Evolutionary conservation across 2,113 vertebrate genomes (phyloP).

Genomic region (Pionites leucogaster): DNA sequence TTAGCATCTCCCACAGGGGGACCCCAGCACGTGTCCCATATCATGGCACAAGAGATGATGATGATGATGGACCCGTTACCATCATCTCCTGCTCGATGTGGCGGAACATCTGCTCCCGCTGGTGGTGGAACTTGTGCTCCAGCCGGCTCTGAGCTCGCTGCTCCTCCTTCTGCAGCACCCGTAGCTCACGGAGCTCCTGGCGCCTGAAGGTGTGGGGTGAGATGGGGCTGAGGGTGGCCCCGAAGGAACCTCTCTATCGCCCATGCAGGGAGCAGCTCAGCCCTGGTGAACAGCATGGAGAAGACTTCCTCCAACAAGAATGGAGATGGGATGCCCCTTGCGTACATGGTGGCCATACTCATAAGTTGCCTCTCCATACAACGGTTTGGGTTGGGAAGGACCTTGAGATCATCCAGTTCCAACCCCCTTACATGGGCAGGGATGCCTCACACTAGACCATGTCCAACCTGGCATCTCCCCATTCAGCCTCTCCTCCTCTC

Average conservation of each 20-base stretch:
- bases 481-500: background rate
- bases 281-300: background rate
- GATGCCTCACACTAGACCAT: background rate
- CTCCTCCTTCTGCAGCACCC: slow-evolving; percentile 76
- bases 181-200: slow-evolving; percentile 73
- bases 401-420: background rate
- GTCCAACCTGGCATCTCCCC: background rate
- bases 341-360: background rate
- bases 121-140: slow-evolving; percentile 73
- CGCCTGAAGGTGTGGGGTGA: slow-evolving; percentile 32
- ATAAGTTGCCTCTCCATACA: background rate
- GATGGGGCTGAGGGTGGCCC: background rate
- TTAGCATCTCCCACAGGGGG: background rate
- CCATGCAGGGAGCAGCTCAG: background rate
- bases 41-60: background rate
- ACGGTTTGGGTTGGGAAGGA: background rate
- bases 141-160: slow-evolving; percentile 72
- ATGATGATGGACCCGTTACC: background rate
- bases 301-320: background rate
- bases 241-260: background rate
- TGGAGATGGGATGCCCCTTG: accelerated
- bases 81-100: slow-evolving; percentile 78
- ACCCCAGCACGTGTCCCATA: background rate
- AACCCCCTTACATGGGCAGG: background rate
- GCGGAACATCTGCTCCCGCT: slow-evolving; percentile 76